These are phyloP conservation scores for Operophtera brumata DNA, from an alignment of 2,888 invertebrate species.

Conservation along the genomic window DNA sequence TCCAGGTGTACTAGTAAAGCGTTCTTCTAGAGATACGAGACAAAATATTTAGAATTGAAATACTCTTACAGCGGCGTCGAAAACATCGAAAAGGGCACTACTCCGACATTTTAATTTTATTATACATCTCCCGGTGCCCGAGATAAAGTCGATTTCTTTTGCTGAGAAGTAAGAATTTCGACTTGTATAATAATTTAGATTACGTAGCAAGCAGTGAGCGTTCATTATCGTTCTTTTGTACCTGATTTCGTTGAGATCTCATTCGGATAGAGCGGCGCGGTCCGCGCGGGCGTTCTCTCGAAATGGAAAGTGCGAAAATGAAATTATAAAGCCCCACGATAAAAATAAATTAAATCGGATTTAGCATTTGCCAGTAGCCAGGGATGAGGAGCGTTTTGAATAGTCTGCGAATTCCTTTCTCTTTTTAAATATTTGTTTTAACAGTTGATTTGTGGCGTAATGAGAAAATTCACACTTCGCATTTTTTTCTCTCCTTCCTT, in stretches of 20 bases:
- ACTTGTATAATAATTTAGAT: slow-evolving; percentile 81
- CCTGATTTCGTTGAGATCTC: slow-evolving; percentile 79
- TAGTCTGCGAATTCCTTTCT: slow-evolving; percentile 73
- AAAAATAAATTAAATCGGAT: slow-evolving; percentile 82
- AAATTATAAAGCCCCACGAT: slow-evolving; percentile 80
- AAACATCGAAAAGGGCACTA: slow-evolving; percentile 66
- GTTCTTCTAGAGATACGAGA: slow-evolving; percentile 46
- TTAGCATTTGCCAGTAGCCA: slow-evolving; percentile 77
- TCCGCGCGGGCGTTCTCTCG: slow-evolving; percentile 74
- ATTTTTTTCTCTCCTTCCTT: slow-evolving; percentile 55
- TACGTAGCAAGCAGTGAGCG: slow-evolving; percentile 79
- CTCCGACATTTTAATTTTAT: slow-evolving; percentile 77
- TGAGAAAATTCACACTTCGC: slow-evolving; percentile 75
- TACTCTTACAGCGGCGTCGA: slow-evolving; percentile 61
- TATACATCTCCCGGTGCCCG: slow-evolving; percentile 71
- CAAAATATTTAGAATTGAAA: slow-evolving; percentile 63
- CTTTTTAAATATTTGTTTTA: slow-evolving; percentile 79
- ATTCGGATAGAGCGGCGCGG: slow-evolving; percentile 78
- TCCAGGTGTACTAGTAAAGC: slow-evolving; percentile 28
- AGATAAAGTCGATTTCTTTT: slow-evolving; percentile 79
- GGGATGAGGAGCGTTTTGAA: slow-evolving; percentile 73
- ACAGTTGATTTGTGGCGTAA: slow-evolving; percentile 78
- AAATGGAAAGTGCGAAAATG: slow-evolving; percentile 82
- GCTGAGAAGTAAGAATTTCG: slow-evolving; percentile 77
- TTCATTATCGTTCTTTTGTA: slow-evolving; percentile 82